These are phyloP conservation scores for Limnephilus lunatus DNA, from an alignment of 2,888 invertebrate species.

Conservation along the genomic window DNA sequence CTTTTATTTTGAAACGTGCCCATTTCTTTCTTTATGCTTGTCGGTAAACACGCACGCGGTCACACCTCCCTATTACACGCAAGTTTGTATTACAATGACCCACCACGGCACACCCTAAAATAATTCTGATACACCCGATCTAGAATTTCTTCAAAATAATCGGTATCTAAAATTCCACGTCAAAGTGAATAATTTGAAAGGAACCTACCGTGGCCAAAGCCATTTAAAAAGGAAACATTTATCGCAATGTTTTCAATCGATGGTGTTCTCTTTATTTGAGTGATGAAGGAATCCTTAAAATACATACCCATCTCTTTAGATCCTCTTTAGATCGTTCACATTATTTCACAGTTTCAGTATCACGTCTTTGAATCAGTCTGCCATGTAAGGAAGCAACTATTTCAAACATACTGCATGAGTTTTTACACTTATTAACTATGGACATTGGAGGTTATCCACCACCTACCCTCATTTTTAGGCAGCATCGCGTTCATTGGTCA, in stretches of 20 bases:
- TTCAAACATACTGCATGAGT: too few relatives aligned
- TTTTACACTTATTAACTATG: too few relatives aligned
- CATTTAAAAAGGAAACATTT: not conserved
- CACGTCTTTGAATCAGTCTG: not conserved
- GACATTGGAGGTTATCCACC: too few relatives aligned
- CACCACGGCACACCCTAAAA: conserved; percentile 3
- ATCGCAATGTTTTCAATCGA: not conserved
- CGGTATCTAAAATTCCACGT: not conserved
- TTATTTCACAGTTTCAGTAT: not conserved
- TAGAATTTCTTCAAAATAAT: not conserved
- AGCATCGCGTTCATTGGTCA: too few relatives aligned
- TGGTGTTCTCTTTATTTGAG: too few relatives aligned
- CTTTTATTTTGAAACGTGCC: conserved; percentile 22
- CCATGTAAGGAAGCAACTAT: too few relatives aligned
- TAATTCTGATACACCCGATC: not conserved
- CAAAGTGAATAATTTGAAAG: too few relatives aligned
- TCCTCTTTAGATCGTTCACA: not conserved
- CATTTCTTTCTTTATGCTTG: conserved; percentile 6
- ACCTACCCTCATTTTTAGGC: too few relatives aligned
- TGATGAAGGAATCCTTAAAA: not conserved
- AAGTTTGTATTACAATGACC: conserved; percentile 18
- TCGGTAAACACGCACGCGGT: conserved; percentile 22
- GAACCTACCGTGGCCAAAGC: not conserved
- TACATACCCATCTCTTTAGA: not conserved
- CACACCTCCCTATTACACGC: conserved; percentile 35